Base-by-base conservation (phyloP, 2,797 vertebrate species). In the Perodicticus potto region DNA sequence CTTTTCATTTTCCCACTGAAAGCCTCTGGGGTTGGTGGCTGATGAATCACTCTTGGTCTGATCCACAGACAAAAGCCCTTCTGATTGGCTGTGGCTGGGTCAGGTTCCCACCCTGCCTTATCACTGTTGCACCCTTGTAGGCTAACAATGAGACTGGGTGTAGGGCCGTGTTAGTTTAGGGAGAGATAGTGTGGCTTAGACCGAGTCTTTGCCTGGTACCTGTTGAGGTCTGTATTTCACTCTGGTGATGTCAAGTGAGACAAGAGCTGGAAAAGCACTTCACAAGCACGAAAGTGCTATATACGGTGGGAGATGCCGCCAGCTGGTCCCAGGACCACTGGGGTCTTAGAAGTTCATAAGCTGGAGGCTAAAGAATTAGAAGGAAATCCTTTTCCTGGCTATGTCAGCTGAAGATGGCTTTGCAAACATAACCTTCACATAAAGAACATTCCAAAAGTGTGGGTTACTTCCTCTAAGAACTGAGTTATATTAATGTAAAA, bases 71-170 rank as follows among this genome's bases (percentile, higher is more conserved):
- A 98, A 98, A 98, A 97, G 95, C 83, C 76, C 96, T 95, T 96
- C 96, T 97, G 97, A 97, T 98, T 98, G 97, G 97, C 55, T 92
- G 92, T 96, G 89, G 85, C 82, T 87, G 94, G 97, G 91, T 97
- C 97, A 96, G 80, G 65, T 97, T 98, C 97, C 95, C 96, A 97
- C 84, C 96, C 83, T 88, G 85, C 59, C 96, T 98, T 97, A 98
- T 97, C 97, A 95, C 96, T 63, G 92, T 87, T 29, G 5, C 93
- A 96, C 93, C 94, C 89, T 85, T 97, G 97, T 98, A 97, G 57
- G 53, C 87, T 83, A 82, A 97, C 96, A 97, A 96, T 80, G 73
- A 82, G 84, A 93, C 76, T 97, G n/a, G 93, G 89, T 96, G 91
- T 90, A 95, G 69, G 40, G 32, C 89, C 9, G 10, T 97, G 96